These are phyloP conservation scores for Drosophila persimilis DNA, from an alignment of 1,140 invertebrate species.

Conservation along the genomic window DNA sequence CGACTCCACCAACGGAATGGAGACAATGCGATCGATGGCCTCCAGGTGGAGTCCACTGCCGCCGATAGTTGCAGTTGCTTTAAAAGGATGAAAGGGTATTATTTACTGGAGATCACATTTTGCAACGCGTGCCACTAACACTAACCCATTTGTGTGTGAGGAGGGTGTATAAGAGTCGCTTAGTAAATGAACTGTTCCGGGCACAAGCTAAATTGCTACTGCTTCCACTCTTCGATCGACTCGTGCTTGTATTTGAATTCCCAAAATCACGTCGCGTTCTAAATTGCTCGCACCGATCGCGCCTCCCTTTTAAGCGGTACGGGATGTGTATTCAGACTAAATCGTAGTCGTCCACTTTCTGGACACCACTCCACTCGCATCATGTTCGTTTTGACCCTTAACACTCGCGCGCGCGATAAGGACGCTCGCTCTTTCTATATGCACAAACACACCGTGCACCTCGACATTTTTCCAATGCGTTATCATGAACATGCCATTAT, in stretches of 20 bases:
- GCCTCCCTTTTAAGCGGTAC: constrained; percentile 40
- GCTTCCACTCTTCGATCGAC: constrained; percentile 13
- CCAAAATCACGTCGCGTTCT: constrained; percentile 23
- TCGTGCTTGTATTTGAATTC: constrained; percentile 23
- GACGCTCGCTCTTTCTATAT: neutral
- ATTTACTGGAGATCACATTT: neutral
- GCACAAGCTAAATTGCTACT: constrained; percentile 39
- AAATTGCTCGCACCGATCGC: constrained; percentile 3
- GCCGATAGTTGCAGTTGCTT: constrained; percentile 63
- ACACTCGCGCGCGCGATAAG: constrained; percentile 40
- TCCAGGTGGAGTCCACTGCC: constrained; percentile 84
- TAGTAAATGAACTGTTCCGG: constrained; percentile 27
- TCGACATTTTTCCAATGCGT: constrained; percentile 36
- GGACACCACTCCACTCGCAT: constrained; percentile 19
- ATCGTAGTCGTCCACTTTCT: constrained; percentile 8
- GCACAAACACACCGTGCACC: constrained; percentile 41
- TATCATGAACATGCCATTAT: constrained; percentile 66
- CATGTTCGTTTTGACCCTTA: constrained; percentile 65
- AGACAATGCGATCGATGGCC: constrained; percentile 87
- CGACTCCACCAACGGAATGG: constrained; percentile 89
- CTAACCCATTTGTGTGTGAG: constrained; percentile 62
- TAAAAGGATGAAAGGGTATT: too few relatives aligned
- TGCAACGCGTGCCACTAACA: constrained; percentile 18
- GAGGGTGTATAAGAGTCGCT: constrained; percentile 1
- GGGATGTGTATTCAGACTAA: constrained; percentile 41